Conservation (phyloP, 2,113 vertebrate species). For the Scopus umbretta region DNA sequence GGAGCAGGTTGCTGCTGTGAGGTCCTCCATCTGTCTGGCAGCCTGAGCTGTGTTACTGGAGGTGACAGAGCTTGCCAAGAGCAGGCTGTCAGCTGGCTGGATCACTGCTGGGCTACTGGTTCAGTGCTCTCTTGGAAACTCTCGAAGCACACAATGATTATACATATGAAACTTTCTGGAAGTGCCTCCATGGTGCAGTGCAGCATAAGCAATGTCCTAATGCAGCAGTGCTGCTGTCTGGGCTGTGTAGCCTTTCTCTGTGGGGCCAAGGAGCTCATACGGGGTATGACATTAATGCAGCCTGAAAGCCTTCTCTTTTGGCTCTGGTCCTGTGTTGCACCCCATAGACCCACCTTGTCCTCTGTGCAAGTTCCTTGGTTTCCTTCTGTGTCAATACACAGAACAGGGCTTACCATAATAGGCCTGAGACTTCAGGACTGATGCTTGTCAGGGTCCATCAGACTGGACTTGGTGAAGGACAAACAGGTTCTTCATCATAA, state of each 20-base stretch:
- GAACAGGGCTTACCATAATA: background rate
- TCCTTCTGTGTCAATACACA: background rate
- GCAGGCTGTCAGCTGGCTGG: background rate
- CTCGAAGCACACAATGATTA: fast-evolving
- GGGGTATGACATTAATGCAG: background rate
- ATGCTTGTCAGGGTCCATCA: too few species aligned
- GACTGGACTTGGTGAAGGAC: background rate
- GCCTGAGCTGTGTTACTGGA: background rate
- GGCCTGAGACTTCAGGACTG: background rate
- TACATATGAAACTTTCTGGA: background rate
- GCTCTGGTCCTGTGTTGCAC: background rate
- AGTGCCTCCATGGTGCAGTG: background rate
- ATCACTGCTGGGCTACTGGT: background rate
- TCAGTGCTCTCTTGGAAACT: background rate
- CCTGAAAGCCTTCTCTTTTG: background rate
- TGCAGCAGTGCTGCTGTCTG: background rate
- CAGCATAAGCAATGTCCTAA: background rate
- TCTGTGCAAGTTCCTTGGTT: background rate
- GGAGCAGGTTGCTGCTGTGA: background rate
- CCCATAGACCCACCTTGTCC: background rate
- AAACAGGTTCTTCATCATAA: background rate
- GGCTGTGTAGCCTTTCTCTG: background rate
- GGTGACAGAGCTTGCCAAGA: background rate
- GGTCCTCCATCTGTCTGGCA: background rate
- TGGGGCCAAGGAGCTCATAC: background rate